Percentiles rank a stretch among this genome's conserved stretches.
Conservation (phyloP, 1,140 invertebrate species). For the Dendroctonus ponderosae region DNA sequence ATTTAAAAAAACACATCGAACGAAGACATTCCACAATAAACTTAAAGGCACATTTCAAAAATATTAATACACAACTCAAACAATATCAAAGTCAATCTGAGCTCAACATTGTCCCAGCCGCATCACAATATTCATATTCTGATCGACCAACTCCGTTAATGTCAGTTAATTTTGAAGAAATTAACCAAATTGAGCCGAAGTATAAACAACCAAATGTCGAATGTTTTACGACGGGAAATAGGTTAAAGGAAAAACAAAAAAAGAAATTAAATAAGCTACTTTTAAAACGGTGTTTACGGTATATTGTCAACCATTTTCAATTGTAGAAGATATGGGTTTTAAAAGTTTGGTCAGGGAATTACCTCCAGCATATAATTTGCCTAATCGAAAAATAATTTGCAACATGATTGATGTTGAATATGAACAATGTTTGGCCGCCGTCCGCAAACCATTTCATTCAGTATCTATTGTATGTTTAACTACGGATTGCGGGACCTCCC, state of each 20-base stretch:
- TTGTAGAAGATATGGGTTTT: constrained; percentile 44
- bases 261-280: constrained; percentile 5
- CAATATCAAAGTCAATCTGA: too few relatives aligned
- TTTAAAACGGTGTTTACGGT: background rate
- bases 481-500: constrained; percentile 35
- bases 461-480: constrained; percentile 19
- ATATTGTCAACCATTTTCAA: constrained; percentile 39
- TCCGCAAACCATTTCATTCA: constrained; percentile 9
- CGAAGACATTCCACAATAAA: constrained; percentile 1
- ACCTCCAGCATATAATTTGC: constrained; percentile 43
- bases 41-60: background rate
- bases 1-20: too few relatives aligned
- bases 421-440: constrained; percentile 18
- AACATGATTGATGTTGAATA: constrained; percentile 31
- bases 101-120: background rate
- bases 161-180: too few relatives aligned
- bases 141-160: too few relatives aligned
- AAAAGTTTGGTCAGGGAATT: constrained; percentile 36
- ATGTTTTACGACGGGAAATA: background rate
- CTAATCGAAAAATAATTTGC: constrained; percentile 36
- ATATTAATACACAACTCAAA: too few relatives aligned
- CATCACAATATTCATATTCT: background rate
- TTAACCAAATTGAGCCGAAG: too few relatives aligned
- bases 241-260: constrained; percentile 3
- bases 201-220: background rate